Base-by-base conservation (phyloP, 2,113 vertebrate genomes). In the Pedetes capensis region DNA sequence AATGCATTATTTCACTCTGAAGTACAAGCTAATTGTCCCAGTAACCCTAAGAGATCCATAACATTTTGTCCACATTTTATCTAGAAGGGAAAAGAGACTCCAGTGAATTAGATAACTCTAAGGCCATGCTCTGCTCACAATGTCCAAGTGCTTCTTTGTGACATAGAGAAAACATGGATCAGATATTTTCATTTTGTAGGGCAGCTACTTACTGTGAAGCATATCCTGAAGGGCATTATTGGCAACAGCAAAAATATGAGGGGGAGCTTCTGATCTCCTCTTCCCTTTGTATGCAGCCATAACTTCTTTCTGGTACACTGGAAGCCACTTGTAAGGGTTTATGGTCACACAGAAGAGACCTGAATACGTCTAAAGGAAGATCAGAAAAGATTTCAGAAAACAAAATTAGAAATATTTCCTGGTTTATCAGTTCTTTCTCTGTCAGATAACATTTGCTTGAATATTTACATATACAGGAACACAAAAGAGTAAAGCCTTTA, bases 301-400 rank as follows among this genome's bases (percentile, higher is more conserved):
- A 2, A 99, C 99, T 53, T 98, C 95, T 0, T 98, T 0, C 16
- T 98, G 98, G 96, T 99, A 99, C 55, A 99, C 99, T 1, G 99
- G 99, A 94, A 99, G 97, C 98, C 98, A 98, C 97, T 99, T 99
- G 97, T 99, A 99, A 39, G 99, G 99, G 91, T 99, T 99, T 87
- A 99, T 98, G 18, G 98, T 98, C 93, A 99, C 99, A 2, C 98
- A 99, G 98, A 99, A 99, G 85, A 99, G 98, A 34, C 99, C 99
- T 0, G 98, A 99, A 95, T 99, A 99, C 8, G 99, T 99, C 99
- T 99, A 76, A 89, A 49, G 13, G 27, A 53, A 81, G 51, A 94
- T 83, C 71, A 94, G 51, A 90, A 88, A 44, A 91, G 75, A 95
- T 72, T 92, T 91, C 89, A 90, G 74, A 72, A 89, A 96, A 93